Percentiles rank a stretch among this genome's conserved stretches.
Conservation (phyloP, 2,113 vertebrate species). For the Sphyrna mokarran region DNA sequence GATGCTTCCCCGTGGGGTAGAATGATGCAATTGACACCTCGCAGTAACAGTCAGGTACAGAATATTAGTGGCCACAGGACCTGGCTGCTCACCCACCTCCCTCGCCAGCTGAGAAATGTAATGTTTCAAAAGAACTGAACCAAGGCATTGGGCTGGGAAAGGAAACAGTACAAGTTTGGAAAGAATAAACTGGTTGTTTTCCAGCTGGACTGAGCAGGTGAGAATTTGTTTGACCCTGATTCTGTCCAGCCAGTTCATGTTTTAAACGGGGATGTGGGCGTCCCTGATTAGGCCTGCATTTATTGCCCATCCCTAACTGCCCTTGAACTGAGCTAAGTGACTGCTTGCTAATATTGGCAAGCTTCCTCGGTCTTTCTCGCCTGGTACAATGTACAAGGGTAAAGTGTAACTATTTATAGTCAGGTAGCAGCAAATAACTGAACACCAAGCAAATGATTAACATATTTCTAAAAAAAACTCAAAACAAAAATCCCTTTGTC, state of each 20-base stretch:
- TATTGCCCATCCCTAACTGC: too few relatives aligned
- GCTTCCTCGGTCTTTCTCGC: background rate
- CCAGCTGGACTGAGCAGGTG: background rate
- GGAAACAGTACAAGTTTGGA: background rate
- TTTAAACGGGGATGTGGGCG: too few relatives aligned
- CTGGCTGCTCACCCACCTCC: background rate
- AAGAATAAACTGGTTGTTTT: background rate
- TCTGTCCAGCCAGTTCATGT: background rate
- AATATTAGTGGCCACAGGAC: background rate
- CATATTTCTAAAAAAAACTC: background rate
- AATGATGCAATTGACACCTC: too few relatives aligned
- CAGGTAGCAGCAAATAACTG: background rate
- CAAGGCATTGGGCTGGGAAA: background rate
- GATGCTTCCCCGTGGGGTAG: background rate
- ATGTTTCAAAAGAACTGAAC: background rate
- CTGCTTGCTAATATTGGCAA: background rate
- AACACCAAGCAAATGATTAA: conserved; percentile 28
- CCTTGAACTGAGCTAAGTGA: background rate
- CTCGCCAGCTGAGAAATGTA: background rate
- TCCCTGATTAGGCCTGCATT: too few relatives aligned
- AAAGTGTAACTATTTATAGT: conserved; percentile 2
- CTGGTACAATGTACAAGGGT: conserved; percentile 14
- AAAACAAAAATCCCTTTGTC: background rate
- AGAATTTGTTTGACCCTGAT: background rate
- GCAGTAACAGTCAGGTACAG: background rate